Base-by-base conservation (phyloP, 2,888 invertebrate species). In the Antitype chi region DNA sequence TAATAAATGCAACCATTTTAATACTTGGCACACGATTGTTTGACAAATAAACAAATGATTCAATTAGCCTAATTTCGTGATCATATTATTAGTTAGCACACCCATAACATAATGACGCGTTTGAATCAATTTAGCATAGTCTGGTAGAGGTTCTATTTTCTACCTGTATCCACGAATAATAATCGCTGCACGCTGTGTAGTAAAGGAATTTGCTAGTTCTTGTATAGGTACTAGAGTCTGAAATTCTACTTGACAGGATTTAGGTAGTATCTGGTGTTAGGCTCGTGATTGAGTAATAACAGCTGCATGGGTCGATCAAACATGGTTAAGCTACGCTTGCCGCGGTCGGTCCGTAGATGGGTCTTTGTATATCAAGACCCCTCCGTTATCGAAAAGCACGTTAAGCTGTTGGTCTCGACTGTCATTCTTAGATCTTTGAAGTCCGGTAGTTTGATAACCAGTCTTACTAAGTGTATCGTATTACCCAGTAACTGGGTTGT, bases 1-100 rank as follows among this genome's bases (percentile, higher is more conserved):
- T 59, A 71, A 78, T 78, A 74, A 63, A 74, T 83, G 28, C 68
- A 74, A 62, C 32, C 15, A 74, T 53, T 84, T 77, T 77, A 77
- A 83, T 83, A 71, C 60, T 49, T 53, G 32, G 4, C 53, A 32
- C 77, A 84, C 81, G 83, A 84, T 74, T 81, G 32, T 76, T 68
- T 49, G 64, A 80, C 64, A 62, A n/a, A 55, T n/a, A 76, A 71
- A 81, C 49, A 74, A 77, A 83, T 66, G 43, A 53, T 77, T 67
- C 55, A 70, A 67, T 83, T 78, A 72, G 62, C 13, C 62, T 63
- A 53, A 84, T 70, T 69, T 32, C 57, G 71, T 80, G 70, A 59
- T 28, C n/a, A 38, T 71, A 8, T 52, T 66, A 62, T 64, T 63
- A 23, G 6, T 62, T n/a, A 43, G 20, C n/a, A 32, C 28, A 20